Percentiles rank a stretch among this genome's conserved stretches.
Conservation (phyloP, 2,113 vertebrate species). For the Chauna torquata region DNA sequence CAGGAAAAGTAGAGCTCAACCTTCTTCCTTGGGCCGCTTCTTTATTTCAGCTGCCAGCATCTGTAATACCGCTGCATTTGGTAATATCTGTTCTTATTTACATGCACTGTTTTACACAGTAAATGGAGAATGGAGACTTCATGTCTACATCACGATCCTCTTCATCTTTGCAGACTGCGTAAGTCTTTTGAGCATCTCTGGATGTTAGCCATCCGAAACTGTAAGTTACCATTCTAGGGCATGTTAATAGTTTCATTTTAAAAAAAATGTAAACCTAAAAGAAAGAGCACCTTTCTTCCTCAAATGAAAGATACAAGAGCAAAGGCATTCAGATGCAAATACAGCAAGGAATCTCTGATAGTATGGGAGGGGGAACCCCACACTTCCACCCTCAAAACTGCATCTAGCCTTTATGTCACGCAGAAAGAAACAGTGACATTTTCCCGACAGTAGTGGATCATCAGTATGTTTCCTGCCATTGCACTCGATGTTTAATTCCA, state of each 20-base stretch:
- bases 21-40: background rate
- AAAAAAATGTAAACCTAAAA: background rate
- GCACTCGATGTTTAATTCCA: background rate
- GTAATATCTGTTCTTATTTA: background rate
- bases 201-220: background rate
- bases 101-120: background rate
- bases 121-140: background rate
- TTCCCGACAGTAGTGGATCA: background rate
- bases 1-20: background rate
- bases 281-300: background rate
- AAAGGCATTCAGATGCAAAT: background rate
- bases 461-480: background rate
- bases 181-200: slow-evolving; percentile 2
- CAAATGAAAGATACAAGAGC: background rate
- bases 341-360: background rate
- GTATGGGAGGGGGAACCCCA: background rate
- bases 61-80: background rate
- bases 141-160: background rate
- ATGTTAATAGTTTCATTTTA: background rate
- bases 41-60: slow-evolving; percentile 8
- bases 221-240: background rate
- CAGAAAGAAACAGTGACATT: background rate
- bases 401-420: background rate
- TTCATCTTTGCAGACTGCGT: background rate
- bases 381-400: background rate